Conservation (phyloP, 2,113 vertebrate species). For the Camelus dromedarius region DNA sequence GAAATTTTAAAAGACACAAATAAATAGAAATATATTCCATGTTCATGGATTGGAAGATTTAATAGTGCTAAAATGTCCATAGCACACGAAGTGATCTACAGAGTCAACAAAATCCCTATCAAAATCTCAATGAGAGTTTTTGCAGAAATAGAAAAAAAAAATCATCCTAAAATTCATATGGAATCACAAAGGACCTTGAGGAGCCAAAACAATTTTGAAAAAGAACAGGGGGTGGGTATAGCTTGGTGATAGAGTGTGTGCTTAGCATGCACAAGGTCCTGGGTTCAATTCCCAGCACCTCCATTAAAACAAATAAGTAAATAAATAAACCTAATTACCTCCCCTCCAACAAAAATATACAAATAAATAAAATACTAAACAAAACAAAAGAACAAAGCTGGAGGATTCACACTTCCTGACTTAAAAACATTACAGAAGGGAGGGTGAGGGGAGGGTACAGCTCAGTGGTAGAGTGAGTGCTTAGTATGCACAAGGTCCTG, state of each 20-base stretch:
- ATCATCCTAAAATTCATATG: not conserved
- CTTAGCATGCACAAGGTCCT: no score
- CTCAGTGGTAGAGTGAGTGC: no score
- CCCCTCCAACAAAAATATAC: no score
- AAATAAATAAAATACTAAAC: no score
- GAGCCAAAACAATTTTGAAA: not conserved
- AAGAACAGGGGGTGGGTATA: not conserved
- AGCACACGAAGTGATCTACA: not conserved
- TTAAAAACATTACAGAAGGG: not conserved
- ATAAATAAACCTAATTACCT: no score
- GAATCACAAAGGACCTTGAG: not conserved
- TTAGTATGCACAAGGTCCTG: no score
- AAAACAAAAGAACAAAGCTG: not conserved
- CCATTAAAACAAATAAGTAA: no score
- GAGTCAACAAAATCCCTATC: not conserved
- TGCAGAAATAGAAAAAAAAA: not conserved
- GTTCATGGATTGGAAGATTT: not conserved
- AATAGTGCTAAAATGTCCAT: not conserved
- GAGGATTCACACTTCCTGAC: not conserved
- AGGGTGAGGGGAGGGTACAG: no score
- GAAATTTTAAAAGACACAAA: not conserved
- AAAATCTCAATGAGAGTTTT: not conserved
- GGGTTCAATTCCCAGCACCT: no score
- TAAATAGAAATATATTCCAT: not conserved
- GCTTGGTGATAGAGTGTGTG: no score